Base-by-base conservation (phyloP, 2,888 invertebrate genomes). In the Eilema caniola region DNA sequence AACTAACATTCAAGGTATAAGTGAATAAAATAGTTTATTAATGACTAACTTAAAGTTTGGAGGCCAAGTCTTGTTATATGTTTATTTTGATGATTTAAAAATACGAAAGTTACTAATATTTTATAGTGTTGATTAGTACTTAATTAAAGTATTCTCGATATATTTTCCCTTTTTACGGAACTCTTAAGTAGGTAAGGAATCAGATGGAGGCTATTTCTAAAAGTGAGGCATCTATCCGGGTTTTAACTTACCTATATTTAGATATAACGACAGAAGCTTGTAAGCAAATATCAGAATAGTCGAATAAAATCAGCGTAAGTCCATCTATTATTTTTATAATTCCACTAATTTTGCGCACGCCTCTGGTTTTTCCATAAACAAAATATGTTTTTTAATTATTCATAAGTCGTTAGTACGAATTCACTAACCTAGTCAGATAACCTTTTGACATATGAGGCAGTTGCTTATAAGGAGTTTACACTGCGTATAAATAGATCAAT, bases 371-470 rank as follows among this genome's bases (percentile, higher is more conserved):
- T 53, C 53, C 53, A n/a, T 20, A 53, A 53, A n/a, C 53, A 53
- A n/a, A 41, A 53, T 53, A 53, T 53, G 1, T 53, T 47, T 53
- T 53, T 20, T 53, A 53, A 47, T 47, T n/a, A 16, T 41, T 16
- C 3, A 16, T 41, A 41, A 41, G 37, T 24, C 3, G 62, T 28
- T 62, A 80, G 75, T 71, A 71, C 73, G 62, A 82, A 80, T 80
- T 75, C 73, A 63, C 62, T 75, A 72, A 82, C 78, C 73, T 65
- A 82, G n/a, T 65, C 60, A 73, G 82, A 80, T 80, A 80, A 66
- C 80, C 80, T 33, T 0, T 2, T 24, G 71, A 80, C 66, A 72
- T 70, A 62, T 16, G 57, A 25, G 57, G 28, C 62, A 28, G 62
- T 70, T 20, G 60, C 31, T 31, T 65, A 33, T 69, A 28, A 11